A percentile compares a stretch with the other conserved stretches of the same genome.
phyloP scores from a whole-genome alignment of 2,113 vertebrate species.

The Elgaria multicarinata region DNA sequence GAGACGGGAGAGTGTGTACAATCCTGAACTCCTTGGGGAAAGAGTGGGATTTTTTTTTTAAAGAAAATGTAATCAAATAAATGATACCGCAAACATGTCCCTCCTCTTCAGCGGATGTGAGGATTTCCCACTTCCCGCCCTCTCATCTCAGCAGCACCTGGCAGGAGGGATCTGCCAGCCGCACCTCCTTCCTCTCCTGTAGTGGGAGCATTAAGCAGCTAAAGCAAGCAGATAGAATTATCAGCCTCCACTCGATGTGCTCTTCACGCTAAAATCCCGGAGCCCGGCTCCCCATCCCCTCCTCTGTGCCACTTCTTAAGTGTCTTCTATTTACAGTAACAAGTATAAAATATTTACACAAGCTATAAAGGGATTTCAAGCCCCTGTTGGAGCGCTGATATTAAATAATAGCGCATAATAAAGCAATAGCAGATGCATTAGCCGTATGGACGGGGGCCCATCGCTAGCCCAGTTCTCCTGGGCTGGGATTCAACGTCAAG shows the following conservation, averaged over 20 bases:
- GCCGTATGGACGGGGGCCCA: conserved; percentile 15
- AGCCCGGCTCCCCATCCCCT: conserved; percentile 9
- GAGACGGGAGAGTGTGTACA: neutral
- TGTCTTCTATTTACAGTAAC: conserved; percentile 50
- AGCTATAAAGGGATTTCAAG: conserved; percentile 46
- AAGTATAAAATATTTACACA: conserved; percentile 51
- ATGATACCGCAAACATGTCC: too few species aligned
- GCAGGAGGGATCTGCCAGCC: neutral
- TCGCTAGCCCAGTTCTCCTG: neutral
- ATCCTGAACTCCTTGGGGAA: neutral
- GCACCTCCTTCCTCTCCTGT: neutral
- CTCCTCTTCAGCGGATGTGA: neutral
- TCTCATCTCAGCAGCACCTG: conserved; percentile 8
- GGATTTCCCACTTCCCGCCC: neutral
- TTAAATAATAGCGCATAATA: conserved; percentile 50
- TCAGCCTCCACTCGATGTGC: neutral
- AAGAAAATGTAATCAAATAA: neutral
- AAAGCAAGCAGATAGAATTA: conserved; percentile 13
- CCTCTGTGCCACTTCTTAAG: conserved; percentile 34
- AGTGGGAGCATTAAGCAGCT: neutral
- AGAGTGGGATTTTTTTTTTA: neutral
- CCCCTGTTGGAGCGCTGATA: conserved; percentile 33
- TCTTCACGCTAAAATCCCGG: conserved; percentile 25
- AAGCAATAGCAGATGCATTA: conserved; percentile 36
- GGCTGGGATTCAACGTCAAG: conserved; percentile 15